Evolutionary conservation across 2,888 invertebrate species (phyloP), one percentile per base, ranked within the genome.

Genomic region (Invenusta paracnida): DNA sequence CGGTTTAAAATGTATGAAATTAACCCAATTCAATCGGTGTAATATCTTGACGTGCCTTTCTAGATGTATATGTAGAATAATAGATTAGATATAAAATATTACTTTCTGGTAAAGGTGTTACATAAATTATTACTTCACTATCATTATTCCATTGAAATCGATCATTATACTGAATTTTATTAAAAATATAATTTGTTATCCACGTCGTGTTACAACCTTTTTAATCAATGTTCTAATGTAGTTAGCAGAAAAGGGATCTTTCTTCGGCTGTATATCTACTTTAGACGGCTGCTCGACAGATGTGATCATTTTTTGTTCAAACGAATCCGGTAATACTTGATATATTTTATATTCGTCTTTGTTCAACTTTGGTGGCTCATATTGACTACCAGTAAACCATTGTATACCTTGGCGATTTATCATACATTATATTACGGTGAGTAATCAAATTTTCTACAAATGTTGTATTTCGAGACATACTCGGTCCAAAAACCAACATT

Each of bases 81-180:
- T 73, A 73, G 73, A 73, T 73, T 73, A 73, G 27, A 73, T 73
- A 5, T 25, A 73, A 73, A 73, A 73, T 73, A 73, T 73, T 5
- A 23, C 73, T 73, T 23, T 23, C 73, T 23, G 73, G 73, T 73
- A 73, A 73, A 13, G 23, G 73, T 73, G 5, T 73, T 73, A 23
- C 5, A 73, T 73, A 5, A 73, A 73, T 73, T 73, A 23, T 73
- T 23, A 73, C 27, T 23, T 13, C 73, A 13, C 73, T 23, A 23
- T 2, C 73, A 73, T 73, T 5, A 73, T 73, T 23, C 73, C 73
- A 73, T 25, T 73, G 11, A 73, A 73, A 73, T 73, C 23, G 73
- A 23, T 73, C 73, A 25, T 73, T 73, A 73, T 73, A 73, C 73
- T 73, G 27, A 73, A 73, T 73, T 73, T 23, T 73, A 73, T 73